Percentiles rank a stretch among this genome's conserved stretches.
Conservation (phyloP, 2,797 vertebrate genomes). For the Menidia menidia region DNA sequence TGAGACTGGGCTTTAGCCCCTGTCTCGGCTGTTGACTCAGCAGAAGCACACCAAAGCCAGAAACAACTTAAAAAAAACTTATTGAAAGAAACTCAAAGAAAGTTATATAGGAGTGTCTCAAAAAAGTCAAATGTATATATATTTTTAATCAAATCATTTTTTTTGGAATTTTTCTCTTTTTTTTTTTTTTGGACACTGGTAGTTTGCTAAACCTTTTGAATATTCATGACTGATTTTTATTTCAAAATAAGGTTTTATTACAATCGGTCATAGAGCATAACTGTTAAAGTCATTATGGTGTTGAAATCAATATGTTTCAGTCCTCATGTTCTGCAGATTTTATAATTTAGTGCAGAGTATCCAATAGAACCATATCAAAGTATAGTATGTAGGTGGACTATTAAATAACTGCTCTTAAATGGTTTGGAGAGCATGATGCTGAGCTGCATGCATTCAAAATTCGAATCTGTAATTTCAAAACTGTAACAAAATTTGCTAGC, state of each 20-base stretch:
- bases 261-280: neutral
- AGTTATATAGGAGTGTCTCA: neutral
- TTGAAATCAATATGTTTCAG: neutral
- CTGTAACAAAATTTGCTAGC: neutral
- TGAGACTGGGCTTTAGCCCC: conserved; percentile 15
- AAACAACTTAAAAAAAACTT: conserved; percentile 20
- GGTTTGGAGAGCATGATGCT: no score
- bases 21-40: conserved; percentile 17
- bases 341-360: neutral
- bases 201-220: neutral
- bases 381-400: neutral
- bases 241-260: neutral
- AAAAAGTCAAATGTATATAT: no score
- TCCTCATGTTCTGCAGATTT: neutral
- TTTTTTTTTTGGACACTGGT: no score
- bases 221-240: neutral
- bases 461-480: no score
- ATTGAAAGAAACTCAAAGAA: no score
- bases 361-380: neutral
- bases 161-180: neutral
- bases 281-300: neutral
- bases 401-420: neutral
- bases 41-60: conserved; percentile 27
- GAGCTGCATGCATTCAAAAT: no score
- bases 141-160: neutral